Base-by-base conservation (phyloP, 1,140 invertebrate species). In the Anastatus disparis region DNA sequence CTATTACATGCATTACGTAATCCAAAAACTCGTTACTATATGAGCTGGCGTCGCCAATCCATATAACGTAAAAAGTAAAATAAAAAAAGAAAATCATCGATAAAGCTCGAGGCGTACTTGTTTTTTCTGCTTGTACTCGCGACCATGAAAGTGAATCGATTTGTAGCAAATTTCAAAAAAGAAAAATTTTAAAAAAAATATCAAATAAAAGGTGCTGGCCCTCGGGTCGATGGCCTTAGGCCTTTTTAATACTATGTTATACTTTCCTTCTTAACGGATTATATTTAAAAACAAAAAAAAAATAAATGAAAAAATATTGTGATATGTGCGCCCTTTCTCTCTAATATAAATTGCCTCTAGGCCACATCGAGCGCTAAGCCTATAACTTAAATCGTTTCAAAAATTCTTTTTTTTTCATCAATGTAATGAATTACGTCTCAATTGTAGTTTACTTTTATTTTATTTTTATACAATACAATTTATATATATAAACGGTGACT, bases 401-500 rank as follows among this genome's bases (percentile, higher is more conserved):
- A n/a, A n/a, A n/a, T n/a, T n/a, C n/a, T n/a, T n/a, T n/a, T 44
- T 44, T 38, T 40, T 52, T 24, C 48, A 68, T n/a, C n/a, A 52
- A 31, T 67, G 22, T 38, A 55, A 53, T 73, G 58, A 69, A 69
- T 74, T 53, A 59, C 59, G 61, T 69, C 55, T 53, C 35, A 56
- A 63, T 53, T 59, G 31, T 64, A 29, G 12, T 29, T 3, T 46
- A n/a, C 13, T 40, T 58, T 58, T 9, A 38, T 40, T 52, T 20
- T 13, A 2, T 35, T n/a, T 6, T 0, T 2, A 27, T 20, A 22
- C 22, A 31, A 48, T 20, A n/a, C 38, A 20, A 26, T 42, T 46
- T 42, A 24, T 44, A 26, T n/a, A 63, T 42, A 15, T 17, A n/a
- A 27, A 55, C 13, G n/a, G n/a, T n/a, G n/a, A n/a, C n/a, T n/a